Evolutionary conservation across 1,140 invertebrate species (phyloP).

Genomic region (Heliconius himera): DNA sequence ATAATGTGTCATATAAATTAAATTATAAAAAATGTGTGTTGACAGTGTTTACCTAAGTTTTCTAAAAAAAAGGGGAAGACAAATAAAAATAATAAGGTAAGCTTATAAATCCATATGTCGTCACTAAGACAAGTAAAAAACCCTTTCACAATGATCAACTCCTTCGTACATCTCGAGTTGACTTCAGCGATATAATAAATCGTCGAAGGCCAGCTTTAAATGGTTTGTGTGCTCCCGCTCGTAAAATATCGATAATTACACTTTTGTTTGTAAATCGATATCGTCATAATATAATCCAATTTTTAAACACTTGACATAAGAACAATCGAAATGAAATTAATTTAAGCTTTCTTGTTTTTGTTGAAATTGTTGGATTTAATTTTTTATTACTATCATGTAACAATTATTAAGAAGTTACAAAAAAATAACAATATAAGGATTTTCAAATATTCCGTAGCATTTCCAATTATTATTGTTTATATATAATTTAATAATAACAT

Average conservation of each 20-base stretch:
- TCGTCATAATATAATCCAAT: neutral
- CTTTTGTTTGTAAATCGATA: slow-evolving; percentile 30
- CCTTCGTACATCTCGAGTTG: neutral
- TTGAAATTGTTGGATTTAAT: neutral
- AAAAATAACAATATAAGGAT: no score
- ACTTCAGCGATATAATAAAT: slow-evolving; percentile 18
- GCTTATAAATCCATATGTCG: neutral
- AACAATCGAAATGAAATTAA: neutral
- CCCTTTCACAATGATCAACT: neutral
- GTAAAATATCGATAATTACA: slow-evolving; percentile 25
- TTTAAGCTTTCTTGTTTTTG: neutral
- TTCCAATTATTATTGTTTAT: no score
- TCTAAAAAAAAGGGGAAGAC: no score
- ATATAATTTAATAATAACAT: no score
- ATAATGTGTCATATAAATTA: no score
- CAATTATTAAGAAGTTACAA: neutral
- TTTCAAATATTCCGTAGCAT: no score
- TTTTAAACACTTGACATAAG: neutral
- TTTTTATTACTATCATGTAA: neutral
- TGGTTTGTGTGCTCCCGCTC: slow-evolving; percentile 26
- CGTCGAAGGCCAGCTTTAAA: slow-evolving; percentile 27
- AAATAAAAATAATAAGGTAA: no score
- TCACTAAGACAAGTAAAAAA: neutral
- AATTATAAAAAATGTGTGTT: no score
- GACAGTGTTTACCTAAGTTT: no score